These are phyloP conservation scores for Brachionichthys hirsutus DNA, from an alignment of 2,113 vertebrate genomes.

Conservation along the genomic window DNA sequence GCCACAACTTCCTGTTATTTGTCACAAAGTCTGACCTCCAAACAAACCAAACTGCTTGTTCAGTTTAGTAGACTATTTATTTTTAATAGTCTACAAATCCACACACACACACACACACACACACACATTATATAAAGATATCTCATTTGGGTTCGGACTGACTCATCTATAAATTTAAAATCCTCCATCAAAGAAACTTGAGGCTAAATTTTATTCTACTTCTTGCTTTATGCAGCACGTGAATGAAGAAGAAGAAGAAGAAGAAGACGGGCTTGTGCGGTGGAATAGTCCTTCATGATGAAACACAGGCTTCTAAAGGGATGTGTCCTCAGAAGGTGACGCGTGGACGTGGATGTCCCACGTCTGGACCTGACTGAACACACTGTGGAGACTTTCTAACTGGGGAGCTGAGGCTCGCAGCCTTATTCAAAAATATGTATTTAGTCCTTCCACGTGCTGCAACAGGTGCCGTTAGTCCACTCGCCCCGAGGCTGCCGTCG, in stretches of 20 bases:
- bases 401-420: constrained; percentile 52
- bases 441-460: constrained; percentile 55
- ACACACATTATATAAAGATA: too few relatives aligned
- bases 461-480: constrained; percentile 40
- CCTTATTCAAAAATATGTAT: constrained; percentile 51
- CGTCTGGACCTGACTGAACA: constrained; percentile 49
- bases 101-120: too few relatives aligned
- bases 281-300: constrained; percentile 20
- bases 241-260: constrained; percentile 9
- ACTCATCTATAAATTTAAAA: background rate
- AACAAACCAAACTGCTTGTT: too few relatives aligned
- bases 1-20: too few relatives aligned
- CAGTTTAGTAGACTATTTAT: too few relatives aligned
- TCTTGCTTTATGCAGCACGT: background rate
- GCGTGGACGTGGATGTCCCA: constrained; percentile 60
- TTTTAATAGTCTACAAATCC: too few relatives aligned
- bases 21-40: too few relatives aligned
- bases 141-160: too few relatives aligned
- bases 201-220: background rate
- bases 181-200: background rate
- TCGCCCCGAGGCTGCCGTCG: constrained; percentile 25
- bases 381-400: constrained; percentile 44
- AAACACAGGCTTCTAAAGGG: constrained; percentile 22
- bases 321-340: constrained; percentile 48
- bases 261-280: constrained; percentile 3